Percentiles rank a stretch among this genome's conserved stretches.
These are phyloP conservation scores for Hydrotaea diabolus DNA, from an alignment of 2,888 invertebrate species.

Conservation along the genomic window DNA sequence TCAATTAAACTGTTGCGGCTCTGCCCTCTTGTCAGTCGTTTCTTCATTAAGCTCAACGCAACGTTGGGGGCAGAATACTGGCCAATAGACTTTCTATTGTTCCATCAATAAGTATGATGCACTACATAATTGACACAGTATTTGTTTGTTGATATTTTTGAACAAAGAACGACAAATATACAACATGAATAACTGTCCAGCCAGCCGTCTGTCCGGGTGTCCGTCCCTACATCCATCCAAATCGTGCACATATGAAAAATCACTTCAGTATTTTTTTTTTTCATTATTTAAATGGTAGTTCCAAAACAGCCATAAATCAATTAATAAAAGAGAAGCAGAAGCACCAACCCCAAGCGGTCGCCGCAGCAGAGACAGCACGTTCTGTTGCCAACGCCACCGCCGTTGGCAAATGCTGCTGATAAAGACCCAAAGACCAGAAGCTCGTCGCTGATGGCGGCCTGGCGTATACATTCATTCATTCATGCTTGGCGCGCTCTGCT, in stretches of 20 bases:
- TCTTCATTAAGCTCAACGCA: background rate
- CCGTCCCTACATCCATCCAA: background rate
- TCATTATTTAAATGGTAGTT: conserved; percentile 38
- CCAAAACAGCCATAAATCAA: conserved; percentile 35
- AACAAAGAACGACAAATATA: conserved; percentile 18
- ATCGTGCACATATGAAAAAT: background rate
- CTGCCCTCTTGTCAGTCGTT: no score
- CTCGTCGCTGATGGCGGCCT: no score
- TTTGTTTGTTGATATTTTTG: conserved; percentile 20
- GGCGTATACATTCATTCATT: background rate
- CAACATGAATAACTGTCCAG: background rate
- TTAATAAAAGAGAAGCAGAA: conserved; percentile 8
- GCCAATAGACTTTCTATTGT: conserved; percentile 61
- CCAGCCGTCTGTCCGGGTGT: background rate
- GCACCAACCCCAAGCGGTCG: background rate
- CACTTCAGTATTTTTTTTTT: conserved; percentile 29
- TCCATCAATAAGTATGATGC: background rate
- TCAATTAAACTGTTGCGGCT: conserved; percentile 51
- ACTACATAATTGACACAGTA: conserved; percentile 54
- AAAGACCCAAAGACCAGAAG: background rate
- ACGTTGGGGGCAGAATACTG: background rate
- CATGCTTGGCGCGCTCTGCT: background rate
- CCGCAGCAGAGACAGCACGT: background rate
- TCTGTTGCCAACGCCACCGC: background rate
- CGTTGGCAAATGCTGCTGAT: background rate